phyloP scores from a whole-genome alignment of 2,113 vertebrate genomes.

The Beaufortia kweichowensis region DNA sequence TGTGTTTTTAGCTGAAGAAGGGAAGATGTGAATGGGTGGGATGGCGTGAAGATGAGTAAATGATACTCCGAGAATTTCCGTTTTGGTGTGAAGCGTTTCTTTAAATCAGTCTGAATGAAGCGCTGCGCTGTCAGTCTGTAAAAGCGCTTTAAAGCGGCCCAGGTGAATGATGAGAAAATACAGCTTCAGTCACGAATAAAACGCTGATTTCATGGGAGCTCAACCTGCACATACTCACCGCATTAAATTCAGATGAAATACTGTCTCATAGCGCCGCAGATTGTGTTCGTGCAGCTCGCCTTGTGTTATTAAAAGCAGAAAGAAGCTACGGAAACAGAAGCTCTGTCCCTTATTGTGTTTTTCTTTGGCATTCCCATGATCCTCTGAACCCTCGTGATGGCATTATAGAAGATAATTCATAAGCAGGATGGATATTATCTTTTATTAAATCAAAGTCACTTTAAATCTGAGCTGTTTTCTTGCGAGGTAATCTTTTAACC shows the following conservation, averaged over 20 bases:
- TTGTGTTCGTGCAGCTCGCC: background rate
- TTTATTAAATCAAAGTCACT: slow-evolving; percentile 65
- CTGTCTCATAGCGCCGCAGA: background rate
- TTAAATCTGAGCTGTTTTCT: slow-evolving; percentile 60
- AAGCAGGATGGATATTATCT: slow-evolving; percentile 59
- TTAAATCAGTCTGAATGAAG: no score
- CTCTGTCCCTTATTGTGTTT: background rate
- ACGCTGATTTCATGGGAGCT: slow-evolving; percentile 5
- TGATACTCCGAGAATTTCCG: no score
- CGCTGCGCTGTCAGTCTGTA: no score
- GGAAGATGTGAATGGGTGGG: no score
- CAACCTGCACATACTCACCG: background rate
- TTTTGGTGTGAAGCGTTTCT: no score
- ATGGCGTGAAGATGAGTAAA: no score
- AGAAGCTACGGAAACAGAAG: background rate
- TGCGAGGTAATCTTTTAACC: slow-evolving; percentile 59
- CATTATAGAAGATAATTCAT: slow-evolving; percentile 56
- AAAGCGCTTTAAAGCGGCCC: background rate
- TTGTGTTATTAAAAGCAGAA: background rate
- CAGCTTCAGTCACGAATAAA: background rate
- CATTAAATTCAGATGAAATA: background rate
- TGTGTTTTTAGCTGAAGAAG: no score
- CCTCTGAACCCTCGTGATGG: background rate
- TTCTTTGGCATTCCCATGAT: background rate
- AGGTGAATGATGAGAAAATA: background rate